Evolutionary conservation across 2,797 vertebrate genomes (phyloP), one percentile per base, ranked within the genome.

Genomic region (Tinamus major): DNA sequence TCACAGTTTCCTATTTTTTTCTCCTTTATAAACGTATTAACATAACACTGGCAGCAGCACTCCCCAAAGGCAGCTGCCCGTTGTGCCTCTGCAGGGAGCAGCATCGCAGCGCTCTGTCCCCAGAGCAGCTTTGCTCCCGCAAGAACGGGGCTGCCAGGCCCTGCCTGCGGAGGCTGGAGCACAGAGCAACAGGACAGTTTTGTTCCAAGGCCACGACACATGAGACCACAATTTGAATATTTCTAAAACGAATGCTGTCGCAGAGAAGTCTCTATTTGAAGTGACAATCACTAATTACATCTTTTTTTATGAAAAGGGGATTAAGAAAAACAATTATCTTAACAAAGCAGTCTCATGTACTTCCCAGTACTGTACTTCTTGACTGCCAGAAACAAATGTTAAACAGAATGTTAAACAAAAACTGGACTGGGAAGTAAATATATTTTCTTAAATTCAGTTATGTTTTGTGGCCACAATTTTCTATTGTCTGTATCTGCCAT

Each of bases 141-240:
- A 67, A 87, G 61, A 87, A 70, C 5, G 7, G 48, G 85, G 27
- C 11, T 75, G 44, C 62, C 76, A 88, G 61, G 55, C 58, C 18
- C 23, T 82, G 61, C 35, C 64, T 68, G 0, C 31, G 20, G 39
- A 37, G 6, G 27, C 24, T 89, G 83, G 48, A 68, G 31, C 23
- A 59, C 37, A 88, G 89, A 90, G n/a, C 49, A 78, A 75, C 76
- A 62, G 26, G 49, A 71, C 33, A 82, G 49, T 26, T 82, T 69
- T 49, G 72, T 59, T 86, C 59, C 55, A 70, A 75, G 29, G 58
- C 26, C 53, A 69, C 29, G 39, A 90, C 48, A 81, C 0, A 2
- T 1, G 87, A 46, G 6, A 67, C 7, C 4, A 62, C 10, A 62
- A 70, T 39, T 53, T 24, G 17, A 75, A 58, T 4, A 33, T 24